Base-by-base conservation (phyloP, 2,113 vertebrate species). In the Hyla sarda region DNA sequence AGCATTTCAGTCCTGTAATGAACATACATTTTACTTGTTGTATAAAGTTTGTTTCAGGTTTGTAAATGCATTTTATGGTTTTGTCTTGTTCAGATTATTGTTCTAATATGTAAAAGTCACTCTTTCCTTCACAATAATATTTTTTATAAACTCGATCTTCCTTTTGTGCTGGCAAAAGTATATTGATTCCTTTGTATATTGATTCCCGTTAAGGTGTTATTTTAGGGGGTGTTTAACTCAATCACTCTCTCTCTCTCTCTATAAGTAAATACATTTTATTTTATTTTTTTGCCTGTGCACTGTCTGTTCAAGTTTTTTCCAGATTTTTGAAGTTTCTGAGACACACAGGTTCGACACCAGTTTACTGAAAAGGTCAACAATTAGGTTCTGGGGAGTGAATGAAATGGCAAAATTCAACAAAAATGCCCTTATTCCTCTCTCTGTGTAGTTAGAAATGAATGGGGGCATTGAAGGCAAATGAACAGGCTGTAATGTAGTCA, bases 321-420 rank as follows among this genome's bases (percentile, higher is more conserved):
- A n/a, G n/a, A 48, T 12, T 62, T 41, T 79, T 88, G 48, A 84
- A 89, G 89, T 92, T 92, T 84, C 82, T 90, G 84, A 88, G 78
- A 89, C 65, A 28, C 56, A 84, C 76, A 25, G 78, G 82, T 89
- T 89, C 87, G 52, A 87, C 74, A 87, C 89, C 89, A 88, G 90
- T 91, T 90, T 92, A 88, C 89, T 90, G 78, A 83, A 90, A 83
- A 88, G 90, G 84, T 90, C 88, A 90, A 87, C 89, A 90, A 91
- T 92, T 90, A 89, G 83, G 88, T 89, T 90, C 89, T 78, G 83
- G 89, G 85, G 88, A 90, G 90, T 89, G 89, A 92, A 89, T 89
- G 84, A 90, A 83, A 87, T 91, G 85, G 87, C 87, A 92, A 79
- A 92, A 87, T 91, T 87, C 34, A 75, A 84, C 82, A 84, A 41